These are phyloP conservation scores for Brachyptera putata DNA, from an alignment of 2,888 invertebrate genomes.

Conservation along the genomic window DNA sequence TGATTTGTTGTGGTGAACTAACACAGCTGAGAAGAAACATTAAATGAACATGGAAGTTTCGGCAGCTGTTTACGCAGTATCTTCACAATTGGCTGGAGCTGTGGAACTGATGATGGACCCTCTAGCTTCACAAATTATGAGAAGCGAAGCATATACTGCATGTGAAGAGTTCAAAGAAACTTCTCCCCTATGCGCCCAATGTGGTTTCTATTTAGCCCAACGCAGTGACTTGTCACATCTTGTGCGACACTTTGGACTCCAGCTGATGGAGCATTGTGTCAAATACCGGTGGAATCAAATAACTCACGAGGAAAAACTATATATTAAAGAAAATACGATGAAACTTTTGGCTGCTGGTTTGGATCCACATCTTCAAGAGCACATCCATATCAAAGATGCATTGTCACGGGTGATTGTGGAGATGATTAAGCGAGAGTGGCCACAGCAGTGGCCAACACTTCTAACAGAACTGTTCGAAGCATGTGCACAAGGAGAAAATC, in stretches of 20 bases:
- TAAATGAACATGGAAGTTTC: slow-evolving; percentile 5
- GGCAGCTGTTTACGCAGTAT: slow-evolving; percentile 43
- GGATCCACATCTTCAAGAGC: slow-evolving; percentile 63
- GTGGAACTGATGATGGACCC: slow-evolving; percentile 80
- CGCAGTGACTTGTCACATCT: slow-evolving; percentile 69
- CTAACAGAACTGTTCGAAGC: slow-evolving; percentile 77
- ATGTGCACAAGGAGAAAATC: slow-evolving; percentile 76
- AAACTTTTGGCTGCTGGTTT: slow-evolving; percentile 73
- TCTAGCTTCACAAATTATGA: slow-evolving; percentile 67
- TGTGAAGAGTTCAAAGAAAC: slow-evolving; percentile 69
- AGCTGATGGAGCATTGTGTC: slow-evolving; percentile 88
- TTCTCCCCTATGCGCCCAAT: slow-evolving; percentile 83
- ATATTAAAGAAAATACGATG: slow-evolving; percentile 90
- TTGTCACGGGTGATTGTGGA: slow-evolving; percentile 89
- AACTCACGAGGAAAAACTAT: slow-evolving; percentile 79
- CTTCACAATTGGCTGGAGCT: slow-evolving; percentile 73
- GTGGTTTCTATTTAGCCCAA: slow-evolving; percentile 74
- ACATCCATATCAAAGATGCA: slow-evolving; percentile 77
- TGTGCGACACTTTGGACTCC: slow-evolving; percentile 86
- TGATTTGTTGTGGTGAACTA: too few relatives aligned
- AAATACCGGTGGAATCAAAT: slow-evolving; percentile 92
- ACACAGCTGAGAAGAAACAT: too few relatives aligned
- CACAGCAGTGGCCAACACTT: slow-evolving; percentile 91
- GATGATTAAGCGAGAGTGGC: slow-evolving; percentile 96
- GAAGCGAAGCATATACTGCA: slow-evolving; percentile 66